Conservation (phyloP, 2,888 invertebrate species). For the Melipona beecheii region DNA sequence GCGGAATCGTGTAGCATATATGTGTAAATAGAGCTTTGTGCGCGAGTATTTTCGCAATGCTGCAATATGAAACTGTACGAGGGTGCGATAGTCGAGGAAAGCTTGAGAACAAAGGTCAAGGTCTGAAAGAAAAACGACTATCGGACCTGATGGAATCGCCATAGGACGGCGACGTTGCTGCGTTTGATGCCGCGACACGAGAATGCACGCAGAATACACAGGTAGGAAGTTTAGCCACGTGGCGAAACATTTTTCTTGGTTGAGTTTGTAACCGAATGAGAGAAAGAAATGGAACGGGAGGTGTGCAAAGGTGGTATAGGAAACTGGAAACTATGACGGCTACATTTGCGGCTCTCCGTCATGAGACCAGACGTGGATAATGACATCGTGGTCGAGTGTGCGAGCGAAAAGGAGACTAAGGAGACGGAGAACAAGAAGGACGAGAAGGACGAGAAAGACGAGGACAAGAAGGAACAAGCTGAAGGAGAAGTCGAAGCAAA, state of each 20-base stretch:
- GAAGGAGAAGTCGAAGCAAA: constrained; percentile 7
- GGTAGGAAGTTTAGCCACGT: constrained; percentile 36
- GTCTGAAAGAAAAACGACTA: constrained; percentile 27
- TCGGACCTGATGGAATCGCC: neutral
- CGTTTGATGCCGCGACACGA: neutral
- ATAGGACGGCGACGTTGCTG: neutral
- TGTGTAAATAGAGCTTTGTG: neutral
- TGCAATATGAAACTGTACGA: neutral
- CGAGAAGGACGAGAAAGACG: too few relatives aligned
- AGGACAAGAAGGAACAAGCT: neutral
- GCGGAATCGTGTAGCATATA: neutral
- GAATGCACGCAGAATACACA: neutral
- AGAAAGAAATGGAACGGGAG: neutral
- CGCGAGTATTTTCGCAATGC: neutral
- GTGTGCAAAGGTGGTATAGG: constrained; percentile 19
- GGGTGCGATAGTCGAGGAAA: neutral
- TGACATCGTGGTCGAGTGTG: constrained; percentile 42
- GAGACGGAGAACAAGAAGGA: neutral
- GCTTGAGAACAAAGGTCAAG: constrained; percentile 36
- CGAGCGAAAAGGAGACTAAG: constrained; percentile 20
- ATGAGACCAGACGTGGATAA: constrained; percentile 38
- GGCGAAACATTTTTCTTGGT: constrained; percentile 37
- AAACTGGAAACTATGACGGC: constrained; percentile 47
- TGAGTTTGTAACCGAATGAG: neutral
- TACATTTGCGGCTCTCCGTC: constrained; percentile 48